Evolutionary conservation across 2,888 invertebrate genomes (phyloP).

Genomic region (Biston betularia): DNA sequence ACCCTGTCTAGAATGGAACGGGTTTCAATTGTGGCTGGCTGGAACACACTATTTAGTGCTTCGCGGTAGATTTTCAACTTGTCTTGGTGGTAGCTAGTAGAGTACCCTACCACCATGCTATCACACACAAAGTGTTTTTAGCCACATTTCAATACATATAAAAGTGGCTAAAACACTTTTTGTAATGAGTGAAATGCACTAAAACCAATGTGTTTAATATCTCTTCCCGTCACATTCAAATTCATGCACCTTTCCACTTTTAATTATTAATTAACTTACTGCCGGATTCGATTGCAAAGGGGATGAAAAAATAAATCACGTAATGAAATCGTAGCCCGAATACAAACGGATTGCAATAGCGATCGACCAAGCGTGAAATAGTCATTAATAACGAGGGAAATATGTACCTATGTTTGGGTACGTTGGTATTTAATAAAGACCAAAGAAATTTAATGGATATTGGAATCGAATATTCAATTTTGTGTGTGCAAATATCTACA

Average conservation of each 20-base stretch:
- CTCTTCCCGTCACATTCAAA: constrained; percentile 4
- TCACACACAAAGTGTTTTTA: no score
- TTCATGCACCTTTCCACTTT: constrained; percentile 51
- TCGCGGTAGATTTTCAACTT: no score
- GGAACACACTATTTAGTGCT: no score
- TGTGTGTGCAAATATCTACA: no score
- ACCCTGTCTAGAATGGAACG: no score
- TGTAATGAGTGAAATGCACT: no score
- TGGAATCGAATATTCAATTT: no score
- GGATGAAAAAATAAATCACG: constrained; percentile 74
- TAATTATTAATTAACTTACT: constrained; percentile 83
- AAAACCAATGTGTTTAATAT: background rate
- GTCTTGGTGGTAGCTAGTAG: no score
- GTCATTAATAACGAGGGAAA: constrained; percentile 69
- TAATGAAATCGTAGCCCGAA: constrained; percentile 77
- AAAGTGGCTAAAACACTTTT: no score
- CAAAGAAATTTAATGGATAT: background rate
- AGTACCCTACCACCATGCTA: no score
- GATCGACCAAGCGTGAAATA: constrained; percentile 70
- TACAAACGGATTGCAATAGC: constrained; percentile 67
- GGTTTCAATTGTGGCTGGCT: no score
- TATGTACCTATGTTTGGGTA: background rate
- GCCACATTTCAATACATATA: no score
- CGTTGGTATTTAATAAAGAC: background rate
- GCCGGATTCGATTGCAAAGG: constrained; percentile 68